phyloP scores from a whole-genome alignment of 1,140 invertebrate species.

The Hylyphantes graminicola region DNA sequence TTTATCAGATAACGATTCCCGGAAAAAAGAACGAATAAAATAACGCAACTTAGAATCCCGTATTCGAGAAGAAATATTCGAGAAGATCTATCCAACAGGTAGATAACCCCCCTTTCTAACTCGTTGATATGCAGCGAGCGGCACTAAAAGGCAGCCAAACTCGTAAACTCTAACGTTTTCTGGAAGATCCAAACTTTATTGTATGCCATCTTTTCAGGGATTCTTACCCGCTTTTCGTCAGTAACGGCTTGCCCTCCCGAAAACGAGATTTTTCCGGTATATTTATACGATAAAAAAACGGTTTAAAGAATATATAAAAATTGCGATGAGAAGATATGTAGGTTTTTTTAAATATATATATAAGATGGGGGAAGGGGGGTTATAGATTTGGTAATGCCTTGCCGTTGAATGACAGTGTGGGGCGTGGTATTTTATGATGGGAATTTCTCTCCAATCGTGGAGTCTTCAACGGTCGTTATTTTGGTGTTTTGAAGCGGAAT shows the following conservation, averaged over 20 bases:
- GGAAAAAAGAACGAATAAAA: no score
- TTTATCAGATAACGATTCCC: no score
- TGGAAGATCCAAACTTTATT: slow-evolving; percentile 37
- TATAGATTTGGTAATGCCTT: slow-evolving; percentile 35
- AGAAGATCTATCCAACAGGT: slow-evolving; percentile 26
- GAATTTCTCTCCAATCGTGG: slow-evolving; percentile 3
- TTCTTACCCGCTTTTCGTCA: slow-evolving; percentile 31
- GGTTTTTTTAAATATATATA: background rate
- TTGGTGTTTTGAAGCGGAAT: slow-evolving; percentile 11
- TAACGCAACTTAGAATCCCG: no score
- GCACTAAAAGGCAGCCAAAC: slow-evolving; percentile 13
- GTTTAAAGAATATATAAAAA: slow-evolving; percentile 9
- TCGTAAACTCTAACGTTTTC: slow-evolving; percentile 27
- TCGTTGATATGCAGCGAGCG: slow-evolving; percentile 45
- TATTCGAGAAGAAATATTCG: no score
- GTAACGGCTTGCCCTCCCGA: background rate
- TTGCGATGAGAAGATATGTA: slow-evolving; percentile 11
- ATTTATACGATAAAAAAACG: slow-evolving; percentile 21
- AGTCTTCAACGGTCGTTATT: slow-evolving; percentile 12
- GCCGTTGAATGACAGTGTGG: background rate
- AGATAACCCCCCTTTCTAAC: slow-evolving; percentile 14
- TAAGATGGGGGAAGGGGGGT: background rate
- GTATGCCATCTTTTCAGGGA: slow-evolving; percentile 31
- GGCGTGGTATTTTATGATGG: background rate
- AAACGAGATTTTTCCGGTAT: slow-evolving; percentile 42